These are phyloP conservation scores for Numenius phaeopus DNA, from an alignment of 2,797 vertebrate species.

Conservation along the genomic window DNA sequence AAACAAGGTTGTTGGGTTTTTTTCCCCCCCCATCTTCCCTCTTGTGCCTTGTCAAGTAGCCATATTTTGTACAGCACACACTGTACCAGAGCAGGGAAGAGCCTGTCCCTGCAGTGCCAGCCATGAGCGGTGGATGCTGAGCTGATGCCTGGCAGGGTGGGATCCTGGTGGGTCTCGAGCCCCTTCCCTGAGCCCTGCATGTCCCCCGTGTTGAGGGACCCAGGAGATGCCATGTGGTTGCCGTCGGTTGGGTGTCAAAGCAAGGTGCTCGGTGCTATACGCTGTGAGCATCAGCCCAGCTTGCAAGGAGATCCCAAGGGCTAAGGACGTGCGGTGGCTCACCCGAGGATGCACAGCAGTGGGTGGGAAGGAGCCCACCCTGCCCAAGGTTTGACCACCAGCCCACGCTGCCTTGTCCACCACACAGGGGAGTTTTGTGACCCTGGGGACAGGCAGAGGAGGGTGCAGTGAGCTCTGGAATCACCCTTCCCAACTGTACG, in stretches of 20 bases:
- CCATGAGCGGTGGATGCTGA: fast-evolving
- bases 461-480: not conserved
- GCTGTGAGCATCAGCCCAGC: not conserved
- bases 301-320: not conserved
- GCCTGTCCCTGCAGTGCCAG: not conserved
- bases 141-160: fast-evolving
- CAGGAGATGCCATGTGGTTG: not conserved
- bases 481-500: fast-evolving
- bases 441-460: not conserved
- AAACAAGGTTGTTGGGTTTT: not conserved
- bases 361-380: not conserved
- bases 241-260: not conserved
- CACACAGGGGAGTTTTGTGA: not conserved
- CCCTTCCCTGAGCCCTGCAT: fast-evolving
- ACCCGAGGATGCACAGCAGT: fast-evolving
- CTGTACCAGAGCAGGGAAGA: not conserved
- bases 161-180: not conserved
- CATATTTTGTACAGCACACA: not conserved
- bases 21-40: not conserved
- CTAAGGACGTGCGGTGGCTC: not conserved
- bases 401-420: not conserved
- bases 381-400: not conserved
- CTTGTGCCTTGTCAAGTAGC: not conserved
- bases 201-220: not conserved
- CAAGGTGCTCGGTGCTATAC: fast-evolving